Evolutionary conservation across 2,113 vertebrate genomes (phyloP).

Genomic region (Carassius auratus): DNA sequence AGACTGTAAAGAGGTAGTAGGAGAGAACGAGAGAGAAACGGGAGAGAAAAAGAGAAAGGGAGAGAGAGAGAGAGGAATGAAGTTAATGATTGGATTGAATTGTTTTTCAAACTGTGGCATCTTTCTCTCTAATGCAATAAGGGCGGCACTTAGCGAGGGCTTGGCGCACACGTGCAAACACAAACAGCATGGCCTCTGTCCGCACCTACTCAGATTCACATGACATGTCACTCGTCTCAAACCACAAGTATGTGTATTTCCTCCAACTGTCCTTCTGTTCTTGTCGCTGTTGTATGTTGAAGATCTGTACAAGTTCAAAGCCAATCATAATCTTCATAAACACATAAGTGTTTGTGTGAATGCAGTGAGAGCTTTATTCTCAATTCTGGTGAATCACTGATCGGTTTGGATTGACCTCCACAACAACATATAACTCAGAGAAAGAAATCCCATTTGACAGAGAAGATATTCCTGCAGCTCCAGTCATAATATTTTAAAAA

Average conservation of each 20-base stretch:
- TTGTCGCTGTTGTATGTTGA: background rate
- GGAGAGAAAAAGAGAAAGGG: conserved; percentile 18
- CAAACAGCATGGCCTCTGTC: conserved; percentile 32
- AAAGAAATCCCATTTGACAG: background rate
- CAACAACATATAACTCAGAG: background rate
- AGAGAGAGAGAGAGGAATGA: conserved; percentile 31
- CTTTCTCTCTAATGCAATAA: conserved; percentile 64
- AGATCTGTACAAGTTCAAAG: background rate
- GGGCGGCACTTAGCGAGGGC: conserved; percentile 1
- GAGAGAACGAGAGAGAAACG: conserved; percentile 52
- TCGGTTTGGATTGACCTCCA: background rate
- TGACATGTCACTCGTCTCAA: background rate
- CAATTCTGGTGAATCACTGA: background rate
- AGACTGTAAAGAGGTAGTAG: conserved; percentile 87
- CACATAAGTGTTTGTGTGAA: background rate
- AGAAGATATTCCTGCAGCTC: conserved; percentile 9
- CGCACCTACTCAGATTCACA: conserved; percentile 37
- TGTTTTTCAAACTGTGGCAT: conserved; percentile 43
- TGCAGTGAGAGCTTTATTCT: background rate
- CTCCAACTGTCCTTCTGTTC: background rate
- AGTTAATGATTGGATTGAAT: conserved; percentile 29
- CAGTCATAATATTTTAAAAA: background rate
- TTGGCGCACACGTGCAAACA: conserved; percentile 9
- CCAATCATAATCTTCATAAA: background rate
- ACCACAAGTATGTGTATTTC: conserved; percentile 8